Base-by-base conservation (phyloP, 2,888 invertebrate species). In the Campoletis raptor region DNA sequence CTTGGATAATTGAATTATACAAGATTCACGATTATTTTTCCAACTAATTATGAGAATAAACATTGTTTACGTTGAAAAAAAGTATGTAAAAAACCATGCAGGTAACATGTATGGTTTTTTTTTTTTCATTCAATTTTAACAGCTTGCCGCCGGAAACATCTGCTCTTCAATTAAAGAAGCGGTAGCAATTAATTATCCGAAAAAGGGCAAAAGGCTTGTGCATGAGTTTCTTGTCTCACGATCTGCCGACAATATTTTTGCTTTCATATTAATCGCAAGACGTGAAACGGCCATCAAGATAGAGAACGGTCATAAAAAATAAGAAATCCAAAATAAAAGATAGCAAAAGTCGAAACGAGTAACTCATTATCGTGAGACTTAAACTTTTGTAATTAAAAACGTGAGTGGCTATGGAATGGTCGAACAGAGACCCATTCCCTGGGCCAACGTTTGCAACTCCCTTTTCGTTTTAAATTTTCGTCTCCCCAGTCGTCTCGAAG, bases 181-280 rank as follows among this genome's bases (percentile, higher is more conserved):
- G 48, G 67, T 70, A 48, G 66, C 70, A 78, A 87, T 88, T 87
- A 87, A 88, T 87, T 88, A 78, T 84, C 69, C 85, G 73, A 83
- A 83, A 80, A 87, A 87, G 83, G 85, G 83, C 81, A 83, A 83
- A 80, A 70, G 21, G 30, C 61, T 30, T 45, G 42, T 12, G 42
- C 12, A n/a, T 54, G 24, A 36, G 12, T 15, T 40, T 74, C 57
- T 21, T 24, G 37, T 57, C 36, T 74, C 73, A 37, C 40, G 48
- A 72, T 73, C 72, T 21, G 73, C 64, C 80, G 72, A 37, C 81
- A 24, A 73, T 72, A 8, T 80, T 72, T 15, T 24, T 36, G 21
- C 57, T 45, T 66, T 40, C 37, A 81, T 81, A 73, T 64, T 73
- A 18, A 61, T 40, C 66, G 52, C 37, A 45, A 66, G 73, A 12